Conservation (phyloP, 2,113 vertebrate genomes). For the Equus przewalskii region DNA sequence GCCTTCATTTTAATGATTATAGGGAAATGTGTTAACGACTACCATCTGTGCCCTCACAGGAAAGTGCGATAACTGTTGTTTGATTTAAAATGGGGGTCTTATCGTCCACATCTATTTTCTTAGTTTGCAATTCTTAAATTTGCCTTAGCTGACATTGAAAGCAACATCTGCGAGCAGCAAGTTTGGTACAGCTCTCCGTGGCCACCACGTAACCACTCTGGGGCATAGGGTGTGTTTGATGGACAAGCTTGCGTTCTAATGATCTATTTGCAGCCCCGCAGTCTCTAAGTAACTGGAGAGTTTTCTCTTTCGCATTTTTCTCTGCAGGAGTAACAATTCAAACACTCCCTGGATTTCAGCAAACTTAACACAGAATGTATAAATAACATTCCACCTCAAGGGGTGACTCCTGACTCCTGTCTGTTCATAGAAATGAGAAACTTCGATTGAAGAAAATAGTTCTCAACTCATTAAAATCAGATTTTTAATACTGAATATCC, state of each 20-base stretch:
- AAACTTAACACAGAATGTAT: constrained; percentile 16
- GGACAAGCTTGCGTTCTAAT: not conserved
- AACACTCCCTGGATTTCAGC: not conserved
- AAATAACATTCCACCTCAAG: constrained; percentile 21
- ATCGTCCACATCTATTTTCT: constrained; percentile 56
- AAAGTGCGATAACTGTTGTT: constrained; percentile 62
- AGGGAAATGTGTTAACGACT: constrained; percentile 57
- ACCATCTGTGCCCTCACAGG: constrained; percentile 68
- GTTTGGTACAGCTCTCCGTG: not conserved
- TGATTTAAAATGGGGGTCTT: constrained; percentile 65
- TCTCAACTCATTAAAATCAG: constrained; percentile 32
- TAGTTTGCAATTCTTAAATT: constrained; percentile 54
- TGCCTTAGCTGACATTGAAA: not conserved
- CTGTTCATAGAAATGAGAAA: constrained; percentile 37
- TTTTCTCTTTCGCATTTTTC: constrained; percentile 22
- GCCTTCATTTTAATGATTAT: constrained; percentile 72
- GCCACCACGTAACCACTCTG: not conserved
- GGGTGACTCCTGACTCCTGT: constrained; percentile 11
- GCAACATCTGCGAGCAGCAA: not conserved
- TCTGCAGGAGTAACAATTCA: constrained; percentile 64
- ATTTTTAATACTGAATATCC: not conserved
- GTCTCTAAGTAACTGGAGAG: not conserved
- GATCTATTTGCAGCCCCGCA: not conserved
- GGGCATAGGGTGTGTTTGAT: not conserved
- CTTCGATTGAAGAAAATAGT: constrained; percentile 52